phyloP scores from a whole-genome alignment of 2,113 vertebrate genomes.

The Natator depressus region DNA sequence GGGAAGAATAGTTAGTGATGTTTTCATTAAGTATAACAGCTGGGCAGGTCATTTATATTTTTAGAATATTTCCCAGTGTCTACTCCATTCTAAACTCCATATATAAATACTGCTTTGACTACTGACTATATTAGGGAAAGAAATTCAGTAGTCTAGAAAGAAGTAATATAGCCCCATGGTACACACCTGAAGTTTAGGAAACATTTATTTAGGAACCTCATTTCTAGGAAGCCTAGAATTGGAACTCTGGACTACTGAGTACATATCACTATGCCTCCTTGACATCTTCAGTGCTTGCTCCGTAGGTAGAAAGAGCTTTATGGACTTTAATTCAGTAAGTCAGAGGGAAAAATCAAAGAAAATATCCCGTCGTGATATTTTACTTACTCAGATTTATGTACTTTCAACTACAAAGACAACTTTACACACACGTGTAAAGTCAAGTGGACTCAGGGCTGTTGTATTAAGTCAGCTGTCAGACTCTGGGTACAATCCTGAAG shows the following conservation, averaged over 20 bases:
- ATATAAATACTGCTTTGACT: background rate
- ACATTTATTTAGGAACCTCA: background rate
- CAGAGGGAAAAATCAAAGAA: background rate
- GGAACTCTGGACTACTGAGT: background rate
- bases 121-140: background rate
- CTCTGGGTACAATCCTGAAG: rapidly evolving
- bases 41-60: background rate
- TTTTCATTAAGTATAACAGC: conserved; percentile 11
- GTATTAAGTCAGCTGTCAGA: background rate
- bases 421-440: background rate
- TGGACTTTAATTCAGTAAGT: background rate
- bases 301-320: background rate
- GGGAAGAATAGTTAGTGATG: background rate
- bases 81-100: background rate
- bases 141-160: background rate
- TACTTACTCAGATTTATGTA: background rate
- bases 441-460: background rate
- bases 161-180: background rate
- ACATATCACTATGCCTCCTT: background rate
- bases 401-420: background rate
- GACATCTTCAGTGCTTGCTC: background rate
- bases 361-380: background rate
- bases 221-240: background rate
- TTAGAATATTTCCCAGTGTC: background rate
- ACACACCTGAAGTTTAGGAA: background rate